Base-by-base conservation (phyloP, 2,113 vertebrate genomes). In the Pampusana beccarii region DNA sequence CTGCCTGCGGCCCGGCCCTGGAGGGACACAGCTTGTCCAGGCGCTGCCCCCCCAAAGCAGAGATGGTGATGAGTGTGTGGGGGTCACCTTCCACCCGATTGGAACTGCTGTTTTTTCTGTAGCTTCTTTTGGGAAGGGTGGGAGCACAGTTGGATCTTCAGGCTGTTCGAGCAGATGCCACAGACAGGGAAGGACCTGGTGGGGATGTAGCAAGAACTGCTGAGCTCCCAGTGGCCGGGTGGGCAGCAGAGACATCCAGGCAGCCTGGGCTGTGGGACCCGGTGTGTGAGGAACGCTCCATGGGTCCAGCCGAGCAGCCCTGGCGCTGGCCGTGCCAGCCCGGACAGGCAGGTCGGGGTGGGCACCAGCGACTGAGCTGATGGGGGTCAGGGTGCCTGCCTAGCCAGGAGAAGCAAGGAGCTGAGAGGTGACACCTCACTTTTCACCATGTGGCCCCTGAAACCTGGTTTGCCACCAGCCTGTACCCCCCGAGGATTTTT, bases 401-500 rank as follows among this genome's bases (percentile, higher is more conserved):
- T 19, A 54, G 60, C 34, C 15, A 10, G 20, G 17, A 64, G n/a
- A 54, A 83, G 23, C 23, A 33, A 23, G 17, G 11, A 15, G 11
- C 36, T 36, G 11, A 24, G 50, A 23, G 3, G 6, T 53, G 23
- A 18, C 17, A 1, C 34, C 31, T 62, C 0, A 0, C 31, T 50
- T n/a, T 33, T 31, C 24, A 16, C 8, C 3, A 2, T 10, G 2
- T 4, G 7, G 26, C 21, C 17, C 34, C 53, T 24, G 44, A 38
- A 38, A 20, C 18, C 36, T 64, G 42, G 10, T 33, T 91, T 82
- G 53, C 29, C 25, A 18, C 40, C 10, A 28, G 8, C 14, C 31
- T 56, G 34, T 11, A 6, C 24, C 48, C 36, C 67, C 0, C 0
- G 5, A 16, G 28, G 21, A 5, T 8, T 33, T 54, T 64, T 64